phyloP scores from a whole-genome alignment of 2,888 invertebrate species.

The Agrotis clavis region DNA sequence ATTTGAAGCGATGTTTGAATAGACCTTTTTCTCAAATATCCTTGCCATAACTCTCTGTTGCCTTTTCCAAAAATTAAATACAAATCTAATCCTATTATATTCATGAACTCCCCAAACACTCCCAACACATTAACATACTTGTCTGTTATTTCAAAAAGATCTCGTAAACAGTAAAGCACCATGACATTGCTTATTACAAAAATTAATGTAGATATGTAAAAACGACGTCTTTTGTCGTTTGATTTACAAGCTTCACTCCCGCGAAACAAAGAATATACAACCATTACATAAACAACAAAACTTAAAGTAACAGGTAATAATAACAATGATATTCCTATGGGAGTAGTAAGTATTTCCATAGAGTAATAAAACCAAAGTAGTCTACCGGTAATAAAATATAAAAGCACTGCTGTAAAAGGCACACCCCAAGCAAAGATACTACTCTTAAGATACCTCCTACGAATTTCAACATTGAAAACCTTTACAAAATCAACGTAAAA shows the following conservation, averaged over 20 bases:
- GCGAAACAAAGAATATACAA: slow-evolving; percentile 28
- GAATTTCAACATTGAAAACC: slow-evolving; percentile 35
- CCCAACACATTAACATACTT: slow-evolving; percentile 42
- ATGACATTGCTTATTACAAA: slow-evolving; percentile 46
- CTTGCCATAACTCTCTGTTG: slow-evolving; percentile 36
- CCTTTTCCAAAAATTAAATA: slow-evolving; percentile 36
- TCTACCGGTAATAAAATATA: slow-evolving; percentile 40
- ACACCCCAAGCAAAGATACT: slow-evolving; percentile 41
- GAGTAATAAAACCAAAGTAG: slow-evolving; percentile 24
- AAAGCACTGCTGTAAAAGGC: slow-evolving; percentile 20
- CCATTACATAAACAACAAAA: slow-evolving; percentile 36
- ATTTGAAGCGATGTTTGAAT: slow-evolving; percentile 26
- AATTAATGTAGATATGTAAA: slow-evolving; percentile 43
- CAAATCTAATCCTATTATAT: slow-evolving; percentile 38
- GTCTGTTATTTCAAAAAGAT: slow-evolving; percentile 39
- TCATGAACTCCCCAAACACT: slow-evolving; percentile 46
- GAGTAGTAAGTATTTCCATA: slow-evolving; percentile 47
- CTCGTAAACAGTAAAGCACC: slow-evolving; percentile 44
- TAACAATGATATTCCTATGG: slow-evolving; percentile 41
- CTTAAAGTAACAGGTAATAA: slow-evolving; percentile 40
- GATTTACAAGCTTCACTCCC: neutral
- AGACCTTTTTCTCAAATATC: slow-evolving; percentile 31
- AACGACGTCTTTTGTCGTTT: slow-evolving; percentile 33
- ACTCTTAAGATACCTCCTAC: slow-evolving; percentile 43
- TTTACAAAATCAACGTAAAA: slow-evolving; percentile 48